A percentile compares a stretch with the other conserved stretches of the same genome.
phyloP scores from a whole-genome alignment of 2,888 invertebrate species.

The Mythimna vitellina region DNA sequence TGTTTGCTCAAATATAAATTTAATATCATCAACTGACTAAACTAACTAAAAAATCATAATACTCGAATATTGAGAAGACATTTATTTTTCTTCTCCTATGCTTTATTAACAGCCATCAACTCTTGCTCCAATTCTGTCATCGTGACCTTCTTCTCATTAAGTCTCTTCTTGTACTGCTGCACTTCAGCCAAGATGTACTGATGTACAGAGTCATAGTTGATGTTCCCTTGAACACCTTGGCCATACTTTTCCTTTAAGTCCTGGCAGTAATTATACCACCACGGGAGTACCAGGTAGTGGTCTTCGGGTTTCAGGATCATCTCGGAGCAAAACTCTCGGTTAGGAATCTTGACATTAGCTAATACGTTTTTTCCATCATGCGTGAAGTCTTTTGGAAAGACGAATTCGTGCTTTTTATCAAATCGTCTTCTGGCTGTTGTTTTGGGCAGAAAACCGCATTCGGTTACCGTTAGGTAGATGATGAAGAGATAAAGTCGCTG shows the following conservation, averaged over 20 bases:
- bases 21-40: no score
- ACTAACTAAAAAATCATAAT: not conserved
- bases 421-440: no score
- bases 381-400: not conserved
- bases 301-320: slow-evolving; percentile 62
- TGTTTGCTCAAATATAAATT: no score
- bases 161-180: slow-evolving; percentile 55
- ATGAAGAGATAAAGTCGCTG: slow-evolving; percentile 37
- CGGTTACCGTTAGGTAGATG: slow-evolving; percentile 14
- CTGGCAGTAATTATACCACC: slow-evolving; percentile 79
- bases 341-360: slow-evolving; percentile 62
- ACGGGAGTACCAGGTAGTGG: slow-evolving; percentile 71
- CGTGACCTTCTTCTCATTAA: not conserved
- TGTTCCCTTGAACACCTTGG: slow-evolving; percentile 5
- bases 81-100: not conserved
- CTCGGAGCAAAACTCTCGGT: slow-evolving; percentile 70
- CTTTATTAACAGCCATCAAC: not conserved
- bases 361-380: not conserved
- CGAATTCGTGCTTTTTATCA: not conserved
- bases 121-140: slow-evolving; percentile 14
- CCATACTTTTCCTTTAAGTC: slow-evolving; percentile 59
- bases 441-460: not conserved
- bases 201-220: not conserved
- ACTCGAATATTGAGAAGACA: not conserved
- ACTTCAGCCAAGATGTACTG: slow-evolving; percentile 60